Evolutionary conservation across 2,113 vertebrate genomes (phyloP).

Genomic region (Piprites chloris): DNA sequence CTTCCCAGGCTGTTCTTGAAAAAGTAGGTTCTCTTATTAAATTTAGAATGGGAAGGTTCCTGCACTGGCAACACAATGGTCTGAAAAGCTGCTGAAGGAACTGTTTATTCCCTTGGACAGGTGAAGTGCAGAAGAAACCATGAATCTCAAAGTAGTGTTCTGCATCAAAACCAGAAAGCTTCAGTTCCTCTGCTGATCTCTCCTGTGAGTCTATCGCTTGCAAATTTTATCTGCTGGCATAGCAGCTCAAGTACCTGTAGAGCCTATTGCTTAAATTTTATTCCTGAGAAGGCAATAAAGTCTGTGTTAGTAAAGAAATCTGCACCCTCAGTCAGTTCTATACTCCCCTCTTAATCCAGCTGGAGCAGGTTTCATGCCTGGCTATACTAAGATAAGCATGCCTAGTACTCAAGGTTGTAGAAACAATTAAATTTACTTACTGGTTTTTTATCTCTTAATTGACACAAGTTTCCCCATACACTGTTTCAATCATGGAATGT

Average conservation of each 20-base stretch:
- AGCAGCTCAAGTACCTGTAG: not conserved
- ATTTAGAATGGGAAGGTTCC: not conserved
- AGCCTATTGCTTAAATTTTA: not conserved
- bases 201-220: not conserved
- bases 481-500: not conserved
- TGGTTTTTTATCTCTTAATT: not conserved
- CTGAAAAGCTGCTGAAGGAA: not conserved
- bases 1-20: not conserved
- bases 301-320: not conserved
- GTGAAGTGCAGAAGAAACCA: not conserved
- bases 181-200: not conserved
- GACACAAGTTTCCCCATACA: not conserved
- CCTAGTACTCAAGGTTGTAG: not conserved
- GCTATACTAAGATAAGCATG: not conserved
- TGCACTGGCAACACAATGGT: not conserved
- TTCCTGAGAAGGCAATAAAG: not conserved
- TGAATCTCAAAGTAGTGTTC: not conserved
- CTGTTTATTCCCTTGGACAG: not conserved
- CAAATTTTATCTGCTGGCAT: not conserved
- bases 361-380: not conserved
- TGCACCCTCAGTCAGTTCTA: not conserved
- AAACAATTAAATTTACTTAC: not conserved
- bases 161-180: not conserved
- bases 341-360: not conserved
- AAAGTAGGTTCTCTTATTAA: not conserved